Conservation (phyloP, 2,888 invertebrate species). For the Apoda limacodes region DNA sequence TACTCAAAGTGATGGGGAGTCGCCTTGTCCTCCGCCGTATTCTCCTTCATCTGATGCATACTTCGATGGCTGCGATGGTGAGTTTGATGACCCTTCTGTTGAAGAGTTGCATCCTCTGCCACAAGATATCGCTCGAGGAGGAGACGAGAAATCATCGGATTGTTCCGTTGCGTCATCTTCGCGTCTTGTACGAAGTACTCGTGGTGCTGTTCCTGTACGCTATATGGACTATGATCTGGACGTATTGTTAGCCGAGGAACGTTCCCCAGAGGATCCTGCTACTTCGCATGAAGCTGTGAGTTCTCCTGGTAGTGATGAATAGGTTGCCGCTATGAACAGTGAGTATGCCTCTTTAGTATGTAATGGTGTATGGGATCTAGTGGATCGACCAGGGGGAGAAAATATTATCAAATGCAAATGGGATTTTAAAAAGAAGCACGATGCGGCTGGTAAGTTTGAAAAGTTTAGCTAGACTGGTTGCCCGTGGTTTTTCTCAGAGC, state of each 20-base stretch:
- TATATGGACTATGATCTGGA: neutral
- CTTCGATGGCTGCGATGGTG: too few species aligned
- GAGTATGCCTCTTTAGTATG: conserved; percentile 2
- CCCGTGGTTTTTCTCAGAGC: conserved; percentile 11
- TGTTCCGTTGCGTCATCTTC: too few species aligned
- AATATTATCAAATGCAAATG: conserved; percentile 1
- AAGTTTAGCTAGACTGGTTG: conserved; percentile 10
- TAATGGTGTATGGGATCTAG: conserved; percentile 2
- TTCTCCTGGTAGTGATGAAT: neutral
- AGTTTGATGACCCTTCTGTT: too few species aligned
- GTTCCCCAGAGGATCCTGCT: neutral
- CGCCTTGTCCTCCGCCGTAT: too few species aligned
- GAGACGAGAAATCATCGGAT: too few species aligned
- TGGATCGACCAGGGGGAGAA: conserved; percentile 1
- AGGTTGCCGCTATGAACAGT: conserved; percentile 1
- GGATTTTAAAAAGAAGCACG: neutral
- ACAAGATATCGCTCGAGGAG: too few species aligned
- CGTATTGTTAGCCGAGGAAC: neutral
- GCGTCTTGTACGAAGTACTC: neutral
- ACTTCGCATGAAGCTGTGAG: neutral
- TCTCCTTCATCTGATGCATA: too few species aligned
- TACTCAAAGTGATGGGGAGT: too few species aligned
- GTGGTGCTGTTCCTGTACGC: neutral
- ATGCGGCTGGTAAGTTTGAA: neutral
- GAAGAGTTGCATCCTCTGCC: too few species aligned